A percentile compares a stretch with the other conserved stretches of the same genome.
phyloP scores from a whole-genome alignment of 2,797 vertebrate species.

The Corythornis leucogaster region DNA sequence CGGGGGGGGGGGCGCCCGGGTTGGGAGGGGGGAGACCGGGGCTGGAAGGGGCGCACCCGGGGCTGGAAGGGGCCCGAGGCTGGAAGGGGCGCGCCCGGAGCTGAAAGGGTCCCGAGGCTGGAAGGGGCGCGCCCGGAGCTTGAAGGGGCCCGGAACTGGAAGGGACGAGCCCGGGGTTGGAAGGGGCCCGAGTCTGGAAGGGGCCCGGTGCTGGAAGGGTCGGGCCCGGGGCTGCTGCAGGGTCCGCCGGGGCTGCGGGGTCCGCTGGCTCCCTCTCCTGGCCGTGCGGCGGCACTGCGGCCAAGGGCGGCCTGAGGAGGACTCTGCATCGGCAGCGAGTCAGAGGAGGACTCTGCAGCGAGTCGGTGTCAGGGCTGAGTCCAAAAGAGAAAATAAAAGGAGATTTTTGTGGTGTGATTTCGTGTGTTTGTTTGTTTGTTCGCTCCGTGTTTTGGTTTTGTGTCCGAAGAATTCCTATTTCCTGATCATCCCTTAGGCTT shows the following conservation, averaged over 20 bases:
- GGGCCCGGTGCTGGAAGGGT: no score
- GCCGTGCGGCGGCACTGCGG: background rate
- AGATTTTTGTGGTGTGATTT: background rate
- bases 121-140: no score
- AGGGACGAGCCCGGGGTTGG: no score
- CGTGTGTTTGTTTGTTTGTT: no score
- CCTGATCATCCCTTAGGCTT: accelerated
- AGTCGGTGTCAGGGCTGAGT: no score
- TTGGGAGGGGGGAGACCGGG: no score
- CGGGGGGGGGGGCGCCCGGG: no score
- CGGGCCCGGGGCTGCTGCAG: background rate
- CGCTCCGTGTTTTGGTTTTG: background rate
- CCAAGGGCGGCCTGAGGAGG: background rate
- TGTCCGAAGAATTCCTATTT: accelerated
- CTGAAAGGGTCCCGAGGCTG: background rate
- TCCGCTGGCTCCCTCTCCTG: constrained; percentile 54
- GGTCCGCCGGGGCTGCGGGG: background rate
- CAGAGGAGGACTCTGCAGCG: background rate
- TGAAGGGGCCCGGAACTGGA: no score
- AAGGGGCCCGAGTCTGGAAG: no score
- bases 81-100: accelerated
- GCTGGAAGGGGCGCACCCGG: no score
- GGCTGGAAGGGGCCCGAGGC: background rate
- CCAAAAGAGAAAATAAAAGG: background rate
- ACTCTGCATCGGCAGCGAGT: background rate